Evolutionary conservation across 1,140 invertebrate genomes (phyloP).

Genomic region (Tetranychus urticae): DNA sequence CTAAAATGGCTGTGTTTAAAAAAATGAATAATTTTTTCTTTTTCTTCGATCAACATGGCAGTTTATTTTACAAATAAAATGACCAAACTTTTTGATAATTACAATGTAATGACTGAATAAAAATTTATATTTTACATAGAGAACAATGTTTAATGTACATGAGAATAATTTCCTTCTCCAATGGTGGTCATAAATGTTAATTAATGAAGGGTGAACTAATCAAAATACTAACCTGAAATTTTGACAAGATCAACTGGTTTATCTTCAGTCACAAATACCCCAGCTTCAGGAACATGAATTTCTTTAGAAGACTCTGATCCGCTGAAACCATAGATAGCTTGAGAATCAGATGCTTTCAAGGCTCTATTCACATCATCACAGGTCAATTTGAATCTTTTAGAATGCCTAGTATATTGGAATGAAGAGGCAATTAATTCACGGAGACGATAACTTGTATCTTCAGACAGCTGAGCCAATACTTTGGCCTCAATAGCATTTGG

Average conservation of each 20-base stretch:
- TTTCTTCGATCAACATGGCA: too few relatives aligned
- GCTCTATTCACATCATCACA: slow-evolving; percentile 5
- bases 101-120: too few relatives aligned
- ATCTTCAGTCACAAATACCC: background rate
- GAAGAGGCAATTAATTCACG: slow-evolving; percentile 3
- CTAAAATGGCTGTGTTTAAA: too few relatives aligned
- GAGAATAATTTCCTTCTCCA: too few relatives aligned
- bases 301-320: background rate
- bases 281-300: background rate
- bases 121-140: too few relatives aligned
- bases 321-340: slow-evolving; percentile 4
- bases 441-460: slow-evolving; percentile 18
- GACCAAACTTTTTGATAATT: too few relatives aligned
- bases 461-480: slow-evolving; percentile 15
- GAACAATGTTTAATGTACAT: too few relatives aligned
- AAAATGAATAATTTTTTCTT: too few relatives aligned
- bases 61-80: too few relatives aligned
- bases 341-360: slow-evolving; percentile 4
- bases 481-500: slow-evolving; percentile 17
- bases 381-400: slow-evolving; percentile 1
- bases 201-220: too few relatives aligned
- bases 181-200: too few relatives aligned
- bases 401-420: slow-evolving; percentile 6
- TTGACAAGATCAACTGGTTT: background rate
- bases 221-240: background rate